Base-by-base conservation (phyloP, 2,888 invertebrate genomes). In the Cinara cedri region DNA sequence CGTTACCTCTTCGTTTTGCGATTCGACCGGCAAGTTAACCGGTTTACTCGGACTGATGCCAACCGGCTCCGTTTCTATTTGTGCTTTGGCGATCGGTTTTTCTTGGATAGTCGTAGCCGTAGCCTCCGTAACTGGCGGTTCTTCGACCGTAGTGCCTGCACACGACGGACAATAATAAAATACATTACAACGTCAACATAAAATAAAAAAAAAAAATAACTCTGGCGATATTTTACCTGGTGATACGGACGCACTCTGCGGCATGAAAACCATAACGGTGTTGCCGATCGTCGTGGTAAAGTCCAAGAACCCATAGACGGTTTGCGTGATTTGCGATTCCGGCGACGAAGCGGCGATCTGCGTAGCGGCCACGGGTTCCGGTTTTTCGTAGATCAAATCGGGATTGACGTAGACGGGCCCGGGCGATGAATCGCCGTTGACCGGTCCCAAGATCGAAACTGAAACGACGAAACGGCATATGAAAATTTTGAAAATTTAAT, bases 211-310 rank as follows among this genome's bases (percentile, higher is more conserved):
- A n/a, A n/a, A n/a, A n/a, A n/a, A n/a, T n/a, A n/a, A n/a, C n/a
- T n/a, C n/a, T n/a, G n/a, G 34, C 3, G 3, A 3, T 57, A 54
- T 60, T 42, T 75, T 57, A 81, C 81, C 81, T 26, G 51, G 60
- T 49, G 75, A 60, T 51, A 19, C 55, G 19, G 93, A 91, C 34
- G 91, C 91, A 84, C 93, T 95, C 84, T 95, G 92, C 0, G 96
- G 96, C 0, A 95, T 96, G 86, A 96, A 96, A 51, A 96, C 92
- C 94, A 96, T 96, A 74, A 96, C 92, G 16, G 96, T 96, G 86
- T 95, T 94, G 82, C 95, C 96, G 84, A 96, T 95, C 4, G 95
- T 96, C 0, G 96, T 96, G 72, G 95, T 95, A 86, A 96, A 96
- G 87, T 96, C 96, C 83, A 96, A 87, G 87, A 96, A 96, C 76